Evolutionary conservation across 2,113 vertebrate genomes (phyloP).

Genomic region (Muscicapa adusta): DNA sequence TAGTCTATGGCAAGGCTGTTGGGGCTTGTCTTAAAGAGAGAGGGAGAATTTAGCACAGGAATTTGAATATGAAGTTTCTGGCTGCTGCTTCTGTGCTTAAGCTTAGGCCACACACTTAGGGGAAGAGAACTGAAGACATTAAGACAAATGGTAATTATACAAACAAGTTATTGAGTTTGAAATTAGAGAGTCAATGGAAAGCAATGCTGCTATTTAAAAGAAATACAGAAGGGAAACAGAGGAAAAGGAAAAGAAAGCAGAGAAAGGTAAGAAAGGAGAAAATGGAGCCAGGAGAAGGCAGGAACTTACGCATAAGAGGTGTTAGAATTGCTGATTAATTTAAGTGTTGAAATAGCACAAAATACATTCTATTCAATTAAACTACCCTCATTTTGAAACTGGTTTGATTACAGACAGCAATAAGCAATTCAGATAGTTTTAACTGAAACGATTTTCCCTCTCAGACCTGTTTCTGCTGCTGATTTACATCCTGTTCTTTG

Average conservation of each 20-base stretch:
- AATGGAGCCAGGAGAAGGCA: neutral
- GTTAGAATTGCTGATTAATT: neutral
- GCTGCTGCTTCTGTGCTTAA: neutral
- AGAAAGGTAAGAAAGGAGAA: neutral
- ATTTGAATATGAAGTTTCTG: neutral
- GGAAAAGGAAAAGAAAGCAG: neutral
- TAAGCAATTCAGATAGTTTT: neutral
- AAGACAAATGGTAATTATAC: neutral
- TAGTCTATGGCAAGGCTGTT: neutral
- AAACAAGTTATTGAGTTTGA: neutral
- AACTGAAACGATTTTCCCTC: neutral
- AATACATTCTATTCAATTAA: neutral
- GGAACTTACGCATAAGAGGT: neutral
- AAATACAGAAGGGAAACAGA: neutral
- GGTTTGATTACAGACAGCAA: neutral
- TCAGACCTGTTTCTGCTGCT: slow-evolving; percentile 9
- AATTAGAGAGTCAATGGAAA: neutral
- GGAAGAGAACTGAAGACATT: neutral
- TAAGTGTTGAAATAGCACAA: neutral
- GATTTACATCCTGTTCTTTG: neutral
- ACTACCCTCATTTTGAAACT: neutral
- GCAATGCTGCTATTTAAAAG: neutral
- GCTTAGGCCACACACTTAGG: neutral
- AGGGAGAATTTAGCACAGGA: neutral
- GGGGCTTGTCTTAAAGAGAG: neutral